Conservation (phyloP, 1,140 invertebrate genomes). For the Epicauta chinensis region DNA sequence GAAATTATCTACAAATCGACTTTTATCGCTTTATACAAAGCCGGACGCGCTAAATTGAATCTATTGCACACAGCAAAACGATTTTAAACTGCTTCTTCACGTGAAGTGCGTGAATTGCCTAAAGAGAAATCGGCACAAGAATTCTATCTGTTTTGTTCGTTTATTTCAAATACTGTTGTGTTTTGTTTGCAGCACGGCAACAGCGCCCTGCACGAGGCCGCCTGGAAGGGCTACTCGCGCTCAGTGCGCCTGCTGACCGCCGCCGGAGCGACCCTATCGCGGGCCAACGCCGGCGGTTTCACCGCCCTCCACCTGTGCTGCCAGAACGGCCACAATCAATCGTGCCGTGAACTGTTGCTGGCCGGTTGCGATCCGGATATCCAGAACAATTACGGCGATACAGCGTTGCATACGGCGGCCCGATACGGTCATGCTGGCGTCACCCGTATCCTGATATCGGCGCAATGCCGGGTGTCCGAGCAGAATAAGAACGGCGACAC, state of each 20-base stretch:
- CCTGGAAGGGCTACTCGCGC: conserved; percentile 89
- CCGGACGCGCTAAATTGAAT: too few species aligned
- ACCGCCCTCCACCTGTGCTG: conserved; percentile 89
- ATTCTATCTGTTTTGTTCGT: too few species aligned
- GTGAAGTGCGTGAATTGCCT: too few species aligned
- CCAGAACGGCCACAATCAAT: conserved; percentile 96
- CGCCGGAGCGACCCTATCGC: conserved; percentile 62
- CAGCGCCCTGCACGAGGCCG: conserved; percentile 86
- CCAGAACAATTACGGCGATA: conserved; percentile 96
- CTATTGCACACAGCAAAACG: too few species aligned
- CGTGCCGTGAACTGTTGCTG: conserved; percentile 78
- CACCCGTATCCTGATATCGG: conserved; percentile 87
- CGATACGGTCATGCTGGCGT: conserved; percentile 95
- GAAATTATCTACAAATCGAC: too few species aligned
- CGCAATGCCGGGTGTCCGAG: conserved; percentile 76
- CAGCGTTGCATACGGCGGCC: conserved; percentile 89
- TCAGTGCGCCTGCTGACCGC: conserved; percentile 72
- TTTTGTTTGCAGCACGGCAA: conserved; percentile 76
- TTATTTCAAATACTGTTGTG: too few species aligned
- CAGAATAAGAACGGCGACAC: conserved; percentile 97
- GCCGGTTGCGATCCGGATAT: conserved; percentile 81
- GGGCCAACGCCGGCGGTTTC: conserved; percentile 82
- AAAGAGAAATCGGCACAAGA: too few species aligned
- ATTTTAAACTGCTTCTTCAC: too few species aligned
- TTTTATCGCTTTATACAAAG: too few species aligned